Evolutionary conservation across 2,888 invertebrate species (phyloP), one percentile per base, ranked within the genome.

Genomic region (Cheilosia vernalis): DNA sequence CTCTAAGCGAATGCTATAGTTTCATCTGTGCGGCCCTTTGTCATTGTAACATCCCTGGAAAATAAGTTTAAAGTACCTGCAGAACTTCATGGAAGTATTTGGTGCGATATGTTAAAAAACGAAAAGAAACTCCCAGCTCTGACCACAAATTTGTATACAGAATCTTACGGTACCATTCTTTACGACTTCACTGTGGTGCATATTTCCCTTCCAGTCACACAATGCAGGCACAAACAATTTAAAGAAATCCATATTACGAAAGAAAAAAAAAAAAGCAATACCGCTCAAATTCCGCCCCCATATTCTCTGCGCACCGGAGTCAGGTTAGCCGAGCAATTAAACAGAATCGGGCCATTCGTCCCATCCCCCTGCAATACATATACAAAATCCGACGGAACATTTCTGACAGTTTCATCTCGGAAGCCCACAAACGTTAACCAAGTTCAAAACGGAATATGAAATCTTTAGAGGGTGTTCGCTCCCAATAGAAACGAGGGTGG

Each of bases 381-480:
- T 37, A 61, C 13, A 30, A 67, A 83, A 67, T 63, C 49, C 67
- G 42, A 40, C 47, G 51, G 27, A 66, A 55, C 49, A 44, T 66
- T 55, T 73, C 72, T 72, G 72, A 56, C 82, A 76, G 49, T 56
- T 58, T 69, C 49, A 64, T 70, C 47, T 70, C 30, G 49, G 37
- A 60, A 24, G 24, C 66, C 63, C 66, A 73, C 47, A 61, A 81
- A 49, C 51, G 30, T 61, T 76, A 76, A 17, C 61, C 60, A 61
- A 83, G 49, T 77, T 78, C 61, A 77, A 72, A 83, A 67, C 61
- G 78, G 78, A 83, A 78, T 82, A 72, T 83, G 37, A 78, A 78
- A 78, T 51, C 72, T 53, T 55, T 37, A 17, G 40, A 69, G 60
- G 24, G 74, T 60, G 56, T 76, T 47, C 60, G 30, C 33, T 64